Evolutionary conservation across 2,797 vertebrate species (phyloP).

Genomic region (Hypotaenidia philippensis): DNA sequence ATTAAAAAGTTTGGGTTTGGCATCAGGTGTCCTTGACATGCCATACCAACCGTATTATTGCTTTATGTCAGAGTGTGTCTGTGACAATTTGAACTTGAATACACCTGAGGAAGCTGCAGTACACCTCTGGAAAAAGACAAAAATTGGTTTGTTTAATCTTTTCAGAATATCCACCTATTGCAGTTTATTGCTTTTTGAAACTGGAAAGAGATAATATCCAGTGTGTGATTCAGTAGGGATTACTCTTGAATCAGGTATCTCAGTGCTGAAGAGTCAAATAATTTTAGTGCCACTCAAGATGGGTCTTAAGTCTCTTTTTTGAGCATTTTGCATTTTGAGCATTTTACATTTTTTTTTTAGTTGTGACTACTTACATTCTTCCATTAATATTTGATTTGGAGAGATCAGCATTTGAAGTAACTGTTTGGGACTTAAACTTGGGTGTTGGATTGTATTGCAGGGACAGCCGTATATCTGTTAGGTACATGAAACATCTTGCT

Average conservation of each 20-base stretch:
- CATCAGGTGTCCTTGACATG: slow-evolving; percentile 8
- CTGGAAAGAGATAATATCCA: neutral
- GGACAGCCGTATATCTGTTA: neutral
- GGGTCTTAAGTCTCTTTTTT: neutral
- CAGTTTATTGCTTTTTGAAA: neutral
- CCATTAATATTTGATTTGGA: neutral
- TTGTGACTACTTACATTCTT: neutral
- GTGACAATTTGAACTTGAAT: neutral
- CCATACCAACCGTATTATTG: neutral
- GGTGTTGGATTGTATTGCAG: neutral
- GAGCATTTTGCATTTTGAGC: neutral
- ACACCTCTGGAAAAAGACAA: neutral
- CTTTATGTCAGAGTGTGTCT: neutral
- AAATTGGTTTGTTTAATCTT: neutral
- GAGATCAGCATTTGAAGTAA: neutral
- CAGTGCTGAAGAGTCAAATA: neutral
- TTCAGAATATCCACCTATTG: neutral
- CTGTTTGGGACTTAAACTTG: neutral
- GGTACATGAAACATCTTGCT: neutral
- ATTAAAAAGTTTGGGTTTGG: slow-evolving; percentile 18
- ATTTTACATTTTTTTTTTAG: neutral
- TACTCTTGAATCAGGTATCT: neutral
- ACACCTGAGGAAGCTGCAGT: neutral
- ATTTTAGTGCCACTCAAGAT: neutral
- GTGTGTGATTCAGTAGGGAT: neutral